A percentile compares a stretch with the other conserved stretches of the same genome.
Evolutionary conservation across 1,140 invertebrate species (phyloP).

Genomic region (Tetranychus cinnabarinus): DNA sequence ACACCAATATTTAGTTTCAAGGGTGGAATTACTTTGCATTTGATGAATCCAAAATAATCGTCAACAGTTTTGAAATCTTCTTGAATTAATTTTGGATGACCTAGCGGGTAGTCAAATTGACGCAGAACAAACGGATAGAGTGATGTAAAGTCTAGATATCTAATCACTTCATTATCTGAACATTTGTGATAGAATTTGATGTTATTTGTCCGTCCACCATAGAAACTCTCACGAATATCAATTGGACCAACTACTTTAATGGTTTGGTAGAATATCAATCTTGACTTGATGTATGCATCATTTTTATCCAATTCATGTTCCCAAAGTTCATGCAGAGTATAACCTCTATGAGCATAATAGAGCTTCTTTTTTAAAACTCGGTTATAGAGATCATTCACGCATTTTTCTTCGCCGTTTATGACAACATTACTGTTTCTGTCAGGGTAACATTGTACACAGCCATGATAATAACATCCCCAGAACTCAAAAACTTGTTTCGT

Average conservation of each 20-base stretch:
- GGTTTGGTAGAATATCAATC: neutral
- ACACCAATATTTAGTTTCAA: slow-evolving; percentile 9
- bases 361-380: neutral
- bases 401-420: neutral
- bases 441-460: neutral
- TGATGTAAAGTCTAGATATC: slow-evolving; percentile 14
- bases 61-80: slow-evolving; percentile 12
- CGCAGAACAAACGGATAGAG: neutral
- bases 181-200: slow-evolving; percentile 14
- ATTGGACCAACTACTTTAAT: neutral
- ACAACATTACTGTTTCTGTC: neutral
- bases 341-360: neutral
- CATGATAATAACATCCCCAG: slow-evolving; percentile 1
- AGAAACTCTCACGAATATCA: slow-evolving; percentile 15
- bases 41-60: slow-evolving; percentile 15
- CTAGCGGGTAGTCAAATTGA: neutral
- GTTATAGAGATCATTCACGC: neutral
- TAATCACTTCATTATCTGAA: slow-evolving; percentile 16
- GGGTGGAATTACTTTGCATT: slow-evolving; percentile 13
- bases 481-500: neutral
- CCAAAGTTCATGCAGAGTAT: neutral
- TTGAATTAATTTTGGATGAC: slow-evolving; percentile 18
- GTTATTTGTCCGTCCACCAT: slow-evolving; percentile 19
- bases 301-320: neutral
- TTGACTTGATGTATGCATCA: neutral